Base-by-base conservation (phyloP, 2,888 invertebrate species). In the Erynnis tages region DNA sequence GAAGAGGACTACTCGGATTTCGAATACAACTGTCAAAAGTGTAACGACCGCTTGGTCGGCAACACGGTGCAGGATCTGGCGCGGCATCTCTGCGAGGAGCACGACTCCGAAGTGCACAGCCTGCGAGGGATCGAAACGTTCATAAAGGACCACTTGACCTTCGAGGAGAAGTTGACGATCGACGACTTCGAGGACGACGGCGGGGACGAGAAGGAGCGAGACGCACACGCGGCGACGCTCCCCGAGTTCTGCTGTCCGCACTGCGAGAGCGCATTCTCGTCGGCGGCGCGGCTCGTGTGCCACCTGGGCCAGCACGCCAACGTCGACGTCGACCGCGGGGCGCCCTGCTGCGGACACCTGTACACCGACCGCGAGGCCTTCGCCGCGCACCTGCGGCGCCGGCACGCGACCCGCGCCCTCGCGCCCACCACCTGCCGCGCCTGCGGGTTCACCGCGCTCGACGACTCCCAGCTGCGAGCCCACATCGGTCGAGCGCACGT, bases 11-110 rank as follows among this genome's bases (percentile, higher is more conserved):
- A 59, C 37, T 55, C 66, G 0, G 69, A 76, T 40, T 57, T 75
- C 53, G 62, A 73, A 32, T 71, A 79, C 53, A 77, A 78, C 16
- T 88, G 87, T 52, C 78, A 79, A 55, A 67, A 69, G 48, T 87
- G 87, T 54, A 23, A 48, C 1, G 54, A 58, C 1, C 60, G 65
- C 50, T 65, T 69, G 0, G 27, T 49, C 0, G 59, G 70, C 4
- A 48, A 53, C 7, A 67, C 64, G 3, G 29, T 68, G 4, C 59
- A 64, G 4, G 55, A 55, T 2, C 61, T 87, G 16, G 59, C 65
- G 0, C 56, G 67, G 7, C 88, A 87, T 58, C 54, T 85, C 2
- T 46, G 45, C 2, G 23, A 44, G 3, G 35, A 53, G 0, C 87
- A 84, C 54, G 10, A 30, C 2, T 2, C 43, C 1, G 61, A 66